Conservation (phyloP, 2,113 vertebrate species). For the Phoxinus phoxinus region DNA sequence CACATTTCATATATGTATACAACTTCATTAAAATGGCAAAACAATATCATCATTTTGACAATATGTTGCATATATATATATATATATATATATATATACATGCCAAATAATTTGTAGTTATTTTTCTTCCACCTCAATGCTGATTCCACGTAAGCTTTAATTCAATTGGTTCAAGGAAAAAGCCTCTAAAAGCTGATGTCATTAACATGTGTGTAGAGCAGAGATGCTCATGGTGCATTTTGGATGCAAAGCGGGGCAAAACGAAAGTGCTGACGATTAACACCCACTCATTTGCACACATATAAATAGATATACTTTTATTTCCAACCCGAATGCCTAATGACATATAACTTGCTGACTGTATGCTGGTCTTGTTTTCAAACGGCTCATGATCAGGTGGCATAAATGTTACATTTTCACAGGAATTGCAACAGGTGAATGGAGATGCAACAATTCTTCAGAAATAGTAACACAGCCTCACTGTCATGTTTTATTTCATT, state of each 20-base stretch:
- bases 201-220: background rate
- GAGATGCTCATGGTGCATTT: constrained; percentile 33
- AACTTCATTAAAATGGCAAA: too few species aligned
- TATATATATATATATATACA: too few species aligned
- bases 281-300: background rate
- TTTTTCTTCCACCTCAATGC: background rate
- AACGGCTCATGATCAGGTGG: background rate
- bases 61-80: too few species aligned
- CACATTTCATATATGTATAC: background rate
- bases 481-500: background rate
- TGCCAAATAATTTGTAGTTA: background rate
- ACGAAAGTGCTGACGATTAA: constrained; percentile 54
- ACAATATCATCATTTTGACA: too few species aligned
- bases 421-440: background rate
- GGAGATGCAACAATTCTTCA: background rate
- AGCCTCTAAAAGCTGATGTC: constrained; percentile 14
- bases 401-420: background rate
- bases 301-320: constrained; percentile 16
- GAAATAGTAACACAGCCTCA: background rate
- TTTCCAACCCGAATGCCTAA: background rate
- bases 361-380: background rate
- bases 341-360: background rate
- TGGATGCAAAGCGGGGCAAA: constrained; percentile 22
- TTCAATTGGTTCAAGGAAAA: background rate
- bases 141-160: background rate